phyloP scores from a whole-genome alignment of 2,888 invertebrate genomes.

The Heliconius ismenius region DNA sequence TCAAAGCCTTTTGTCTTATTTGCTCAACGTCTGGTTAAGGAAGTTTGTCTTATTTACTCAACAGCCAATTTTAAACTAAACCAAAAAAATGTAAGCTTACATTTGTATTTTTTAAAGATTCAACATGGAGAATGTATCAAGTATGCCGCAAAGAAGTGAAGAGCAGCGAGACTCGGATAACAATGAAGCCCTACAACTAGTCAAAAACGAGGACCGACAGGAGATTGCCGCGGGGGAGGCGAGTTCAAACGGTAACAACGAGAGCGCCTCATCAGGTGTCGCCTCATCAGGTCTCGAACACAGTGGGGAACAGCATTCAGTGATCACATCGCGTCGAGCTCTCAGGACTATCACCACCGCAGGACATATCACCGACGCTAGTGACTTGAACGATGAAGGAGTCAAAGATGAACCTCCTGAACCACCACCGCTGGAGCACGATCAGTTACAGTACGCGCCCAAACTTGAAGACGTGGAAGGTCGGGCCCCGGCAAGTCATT shows the following conservation, averaged over 20 bases:
- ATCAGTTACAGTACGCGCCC: slow-evolving; percentile 54
- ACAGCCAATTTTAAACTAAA: slow-evolving; percentile 20
- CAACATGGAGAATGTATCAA: slow-evolving; percentile 61
- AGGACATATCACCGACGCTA: slow-evolving; percentile 79
- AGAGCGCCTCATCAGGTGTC: slow-evolving; percentile 25
- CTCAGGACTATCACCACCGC: slow-evolving; percentile 83
- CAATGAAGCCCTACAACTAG: slow-evolving; percentile 69
- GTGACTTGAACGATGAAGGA: slow-evolving; percentile 60
- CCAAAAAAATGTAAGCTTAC: not conserved
- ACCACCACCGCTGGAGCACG: slow-evolving; percentile 53
- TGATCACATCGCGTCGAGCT: slow-evolving; percentile 81
- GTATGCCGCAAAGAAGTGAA: slow-evolving; percentile 52
- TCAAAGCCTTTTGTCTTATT: slow-evolving; percentile 51
- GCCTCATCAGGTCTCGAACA: slow-evolving; percentile 40
- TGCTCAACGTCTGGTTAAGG: slow-evolving; percentile 47
- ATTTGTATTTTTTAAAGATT: slow-evolving; percentile 4
- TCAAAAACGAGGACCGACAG: slow-evolving; percentile 65
- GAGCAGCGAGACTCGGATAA: slow-evolving; percentile 54
- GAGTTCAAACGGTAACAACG: slow-evolving; percentile 46
- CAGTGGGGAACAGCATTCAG: slow-evolving; percentile 70
- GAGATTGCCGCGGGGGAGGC: slow-evolving; percentile 43
- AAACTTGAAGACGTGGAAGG: slow-evolving; percentile 51
- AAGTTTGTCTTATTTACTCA: slow-evolving; percentile 39
- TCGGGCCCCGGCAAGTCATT: slow-evolving; percentile 49
- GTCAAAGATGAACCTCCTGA: slow-evolving; percentile 73